These are phyloP conservation scores for Cydia fagiglandana DNA, from an alignment of 1,140 invertebrate genomes.

Conservation along the genomic window DNA sequence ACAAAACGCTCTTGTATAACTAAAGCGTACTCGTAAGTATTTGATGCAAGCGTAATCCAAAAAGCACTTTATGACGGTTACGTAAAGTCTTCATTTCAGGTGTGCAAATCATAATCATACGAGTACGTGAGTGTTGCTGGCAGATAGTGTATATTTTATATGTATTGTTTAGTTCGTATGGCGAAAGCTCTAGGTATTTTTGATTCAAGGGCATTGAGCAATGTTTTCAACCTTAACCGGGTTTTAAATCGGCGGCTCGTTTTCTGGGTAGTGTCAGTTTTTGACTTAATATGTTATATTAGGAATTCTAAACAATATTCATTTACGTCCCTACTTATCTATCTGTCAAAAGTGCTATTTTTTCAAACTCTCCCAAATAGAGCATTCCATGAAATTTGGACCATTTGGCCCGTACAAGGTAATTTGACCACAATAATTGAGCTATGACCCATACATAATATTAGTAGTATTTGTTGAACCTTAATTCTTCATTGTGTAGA, in stretches of 20 bases:
- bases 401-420: too few species aligned
- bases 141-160: conserved; percentile 7
- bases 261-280: conserved; percentile 14
- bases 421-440: too few species aligned
- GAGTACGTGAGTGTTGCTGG: neutral
- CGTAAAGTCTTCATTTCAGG: neutral
- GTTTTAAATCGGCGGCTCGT: neutral
- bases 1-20: neutral
- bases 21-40: neutral
- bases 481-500: too few species aligned
- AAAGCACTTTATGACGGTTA: neutral
- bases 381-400: too few species aligned
- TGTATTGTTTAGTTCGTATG: conserved; percentile 20
- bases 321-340: too few species aligned
- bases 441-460: too few species aligned
- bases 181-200: conserved; percentile 31
- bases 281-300: neutral
- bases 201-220: conserved; percentile 28
- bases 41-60: neutral
- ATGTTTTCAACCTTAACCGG: conserved; percentile 32
- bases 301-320: neutral
- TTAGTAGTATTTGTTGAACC: too few species aligned
- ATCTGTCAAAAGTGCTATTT: too few species aligned
- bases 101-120: neutral
- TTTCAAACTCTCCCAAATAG: neutral